Evolutionary conservation across 1,140 invertebrate genomes (phyloP).

Genomic region (Temnothorax curvispinosus): DNA sequence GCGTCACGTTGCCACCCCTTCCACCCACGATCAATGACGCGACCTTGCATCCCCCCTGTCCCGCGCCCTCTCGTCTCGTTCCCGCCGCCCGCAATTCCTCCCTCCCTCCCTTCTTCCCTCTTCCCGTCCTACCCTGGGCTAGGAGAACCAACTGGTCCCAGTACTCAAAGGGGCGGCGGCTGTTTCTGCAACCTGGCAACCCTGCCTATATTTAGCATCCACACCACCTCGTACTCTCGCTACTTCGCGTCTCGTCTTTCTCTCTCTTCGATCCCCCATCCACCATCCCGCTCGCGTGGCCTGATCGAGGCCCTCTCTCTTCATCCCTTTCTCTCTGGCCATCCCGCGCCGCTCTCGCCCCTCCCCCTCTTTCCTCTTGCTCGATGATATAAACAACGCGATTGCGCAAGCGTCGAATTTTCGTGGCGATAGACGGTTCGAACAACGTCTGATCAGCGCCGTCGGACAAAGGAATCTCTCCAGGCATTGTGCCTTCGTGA

Average conservation of each 20-base stretch:
- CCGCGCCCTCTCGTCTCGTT: conserved; percentile 48
- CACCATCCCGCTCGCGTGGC: conserved; percentile 29
- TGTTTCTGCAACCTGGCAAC: conserved; percentile 86
- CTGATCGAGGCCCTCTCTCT: conserved; percentile 29
- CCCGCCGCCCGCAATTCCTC: conserved; percentile 28
- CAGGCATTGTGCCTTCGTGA: conserved; percentile 2
- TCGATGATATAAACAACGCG: conserved; percentile 79
- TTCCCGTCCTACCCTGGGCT: conserved; percentile 28
- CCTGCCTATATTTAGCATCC: conserved; percentile 85
- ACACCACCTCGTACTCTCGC: conserved; percentile 70
- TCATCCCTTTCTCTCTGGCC: conserved; percentile 8
- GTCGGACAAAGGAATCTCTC: conserved; percentile 49
- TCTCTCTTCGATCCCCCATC: conserved; percentile 40
- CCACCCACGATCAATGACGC: conserved; percentile 83
- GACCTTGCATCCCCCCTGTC: conserved; percentile 80
- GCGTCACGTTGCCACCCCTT: conserved; percentile 81
- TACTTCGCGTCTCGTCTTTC: conserved; percentile 33
- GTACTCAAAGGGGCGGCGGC: conserved; percentile 85
- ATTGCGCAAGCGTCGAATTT: conserved; percentile 72
- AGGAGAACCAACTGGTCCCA: conserved; percentile 75
- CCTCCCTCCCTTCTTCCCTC: not conserved
- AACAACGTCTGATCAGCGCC: conserved; percentile 64
- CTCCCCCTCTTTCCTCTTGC: conserved; percentile 18
- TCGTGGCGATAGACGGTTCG: conserved; percentile 63
- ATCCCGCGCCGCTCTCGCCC: not conserved